Percentiles rank a stretch among this genome's conserved stretches.
Conservation (phyloP, 1,140 invertebrate genomes). For the Rhopalosiphum padi region DNA sequence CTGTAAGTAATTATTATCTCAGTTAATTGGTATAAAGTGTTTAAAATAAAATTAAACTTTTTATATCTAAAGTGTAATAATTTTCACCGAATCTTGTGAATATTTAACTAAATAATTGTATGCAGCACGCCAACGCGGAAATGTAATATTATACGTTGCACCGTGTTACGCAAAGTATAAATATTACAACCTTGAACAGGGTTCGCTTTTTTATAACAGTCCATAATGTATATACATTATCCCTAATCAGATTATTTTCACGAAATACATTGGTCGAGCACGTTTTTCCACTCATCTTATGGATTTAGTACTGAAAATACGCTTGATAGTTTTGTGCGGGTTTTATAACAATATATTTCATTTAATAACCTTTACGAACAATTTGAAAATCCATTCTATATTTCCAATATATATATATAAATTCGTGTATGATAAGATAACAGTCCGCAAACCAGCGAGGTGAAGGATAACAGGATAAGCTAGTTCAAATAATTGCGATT, state of each 20-base stretch:
- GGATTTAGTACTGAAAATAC: too few species aligned
- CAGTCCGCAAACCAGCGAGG: conserved; percentile 7
- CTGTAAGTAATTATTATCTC: neutral
- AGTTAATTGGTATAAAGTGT: neutral
- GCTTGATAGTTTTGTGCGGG: neutral
- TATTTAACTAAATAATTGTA: neutral
- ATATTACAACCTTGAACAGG: neutral
- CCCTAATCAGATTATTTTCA: neutral
- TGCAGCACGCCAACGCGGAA: neutral
- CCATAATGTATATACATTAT: neutral
- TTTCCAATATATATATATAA: neutral
- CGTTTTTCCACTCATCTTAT: neutral
- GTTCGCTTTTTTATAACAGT: neutral
- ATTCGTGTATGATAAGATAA: neutral
- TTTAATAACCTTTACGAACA: neutral
- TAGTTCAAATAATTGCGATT: conserved; percentile 2
- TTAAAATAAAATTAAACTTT: neutral
- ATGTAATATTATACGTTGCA: neutral
- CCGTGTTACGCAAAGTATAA: neutral
- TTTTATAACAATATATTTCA: neutral
- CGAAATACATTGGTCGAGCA: neutral
- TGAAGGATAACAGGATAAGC: neutral
- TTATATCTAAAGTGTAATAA: neutral
- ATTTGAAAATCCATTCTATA: neutral
- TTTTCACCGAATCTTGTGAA: neutral